A percentile compares a stretch with the other conserved stretches of the same genome.
Conservation (phyloP, 2,888 invertebrate genomes). For the Thalpophila matura region DNA sequence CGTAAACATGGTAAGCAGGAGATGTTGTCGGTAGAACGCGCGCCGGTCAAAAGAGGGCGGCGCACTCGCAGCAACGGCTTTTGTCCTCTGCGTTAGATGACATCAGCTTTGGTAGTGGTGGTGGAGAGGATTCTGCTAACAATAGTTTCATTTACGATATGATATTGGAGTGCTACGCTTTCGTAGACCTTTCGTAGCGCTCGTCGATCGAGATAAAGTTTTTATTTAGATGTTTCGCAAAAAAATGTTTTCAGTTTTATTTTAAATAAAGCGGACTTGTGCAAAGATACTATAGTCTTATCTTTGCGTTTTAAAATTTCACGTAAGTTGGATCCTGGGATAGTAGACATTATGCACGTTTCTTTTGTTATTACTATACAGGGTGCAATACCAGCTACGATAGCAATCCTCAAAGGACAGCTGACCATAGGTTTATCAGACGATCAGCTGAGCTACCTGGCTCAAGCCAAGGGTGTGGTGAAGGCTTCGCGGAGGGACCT, state of each 20-base stretch:
- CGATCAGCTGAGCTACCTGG: slow-evolving; percentile 92
- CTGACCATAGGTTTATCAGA: slow-evolving; percentile 94
- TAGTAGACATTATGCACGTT: background rate
- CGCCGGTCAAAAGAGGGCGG: no score
- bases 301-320: background rate
- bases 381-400: slow-evolving; percentile 97
- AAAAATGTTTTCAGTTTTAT: slow-evolving; percentile 3
- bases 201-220: slow-evolving; percentile 13
- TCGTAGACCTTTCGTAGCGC: slow-evolving; percentile 54
- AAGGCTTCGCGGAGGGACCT: slow-evolving; percentile 98
- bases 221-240: slow-evolving; percentile 8
- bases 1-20: no score
- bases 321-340: background rate
- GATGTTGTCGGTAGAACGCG: no score
- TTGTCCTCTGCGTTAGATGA: no score
- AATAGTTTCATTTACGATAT: slow-evolving; percentile 8
- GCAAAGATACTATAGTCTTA: background rate
- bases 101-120: no score
- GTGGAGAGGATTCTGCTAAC: no score
- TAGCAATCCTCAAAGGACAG: slow-evolving; percentile 96
- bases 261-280: slow-evolving; percentile 6
- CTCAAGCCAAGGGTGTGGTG: slow-evolving; percentile 90
- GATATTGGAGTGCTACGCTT: slow-evolving; percentile 24
- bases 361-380: slow-evolving; percentile 70
- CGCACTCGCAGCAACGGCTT: no score